A percentile compares a stretch with the other conserved stretches of the same genome.
phyloP scores from a whole-genome alignment of 1,140 invertebrate genomes.

The Platyscapa corneri region DNA sequence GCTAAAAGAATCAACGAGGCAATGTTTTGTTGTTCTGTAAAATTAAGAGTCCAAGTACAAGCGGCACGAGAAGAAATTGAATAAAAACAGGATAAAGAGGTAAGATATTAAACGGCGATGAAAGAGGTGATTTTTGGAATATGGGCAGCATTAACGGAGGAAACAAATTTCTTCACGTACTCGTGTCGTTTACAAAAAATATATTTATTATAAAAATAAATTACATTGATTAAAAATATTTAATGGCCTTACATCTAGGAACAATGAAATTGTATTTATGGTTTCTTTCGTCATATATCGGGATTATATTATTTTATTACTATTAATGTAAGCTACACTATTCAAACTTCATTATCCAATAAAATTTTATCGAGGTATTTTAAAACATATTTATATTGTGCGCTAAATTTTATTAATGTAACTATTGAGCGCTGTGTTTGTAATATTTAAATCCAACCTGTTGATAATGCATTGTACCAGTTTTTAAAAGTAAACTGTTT shows the following conservation, averaged over 20 bases:
- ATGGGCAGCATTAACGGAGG: too few species aligned
- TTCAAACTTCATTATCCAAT: neutral
- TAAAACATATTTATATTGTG: neutral
- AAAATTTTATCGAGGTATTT: neutral
- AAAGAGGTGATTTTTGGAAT: neutral
- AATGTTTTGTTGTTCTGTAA: neutral
- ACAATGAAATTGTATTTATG: neutral
- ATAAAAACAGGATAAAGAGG: neutral
- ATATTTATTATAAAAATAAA: neutral
- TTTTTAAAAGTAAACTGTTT: too few species aligned
- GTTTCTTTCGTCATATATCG: neutral
- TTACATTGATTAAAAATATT: neutral
- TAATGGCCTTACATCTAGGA: neutral
- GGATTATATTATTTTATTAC: neutral
- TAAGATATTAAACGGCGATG: too few species aligned
- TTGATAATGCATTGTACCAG: too few species aligned
- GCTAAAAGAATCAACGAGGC: conserved; percentile 3
- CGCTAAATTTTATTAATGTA: too few species aligned
- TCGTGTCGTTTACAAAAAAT: neutral
- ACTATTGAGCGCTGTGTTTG: too few species aligned
- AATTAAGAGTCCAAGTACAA: neutral
- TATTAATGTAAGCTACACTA: neutral
- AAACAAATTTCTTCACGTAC: too few species aligned
- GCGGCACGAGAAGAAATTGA: neutral
- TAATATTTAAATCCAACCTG: too few species aligned